These are phyloP conservation scores for Apteryx owenii DNA, from an alignment of 2,113 vertebrate genomes.

Conservation along the genomic window DNA sequence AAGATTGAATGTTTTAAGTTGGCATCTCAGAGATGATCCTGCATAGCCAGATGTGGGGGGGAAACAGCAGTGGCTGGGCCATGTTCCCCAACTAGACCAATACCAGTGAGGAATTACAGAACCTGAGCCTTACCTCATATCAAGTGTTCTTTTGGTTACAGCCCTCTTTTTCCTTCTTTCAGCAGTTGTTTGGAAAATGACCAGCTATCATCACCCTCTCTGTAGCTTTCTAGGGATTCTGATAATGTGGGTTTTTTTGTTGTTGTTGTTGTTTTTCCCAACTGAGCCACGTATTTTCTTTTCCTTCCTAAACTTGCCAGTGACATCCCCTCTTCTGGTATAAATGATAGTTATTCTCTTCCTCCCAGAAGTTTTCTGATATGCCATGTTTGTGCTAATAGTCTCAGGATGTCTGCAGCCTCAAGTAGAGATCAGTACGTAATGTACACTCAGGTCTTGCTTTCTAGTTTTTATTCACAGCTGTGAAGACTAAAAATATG, in stretches of 20 bases:
- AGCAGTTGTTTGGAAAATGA: not conserved
- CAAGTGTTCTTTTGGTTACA: not conserved
- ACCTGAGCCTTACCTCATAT: not conserved
- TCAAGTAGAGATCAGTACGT: not conserved
- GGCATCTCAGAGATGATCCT: not conserved
- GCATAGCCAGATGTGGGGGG: not conserved
- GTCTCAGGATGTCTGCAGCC: not conserved
- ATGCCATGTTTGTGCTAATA: not conserved
- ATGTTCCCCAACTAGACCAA: not conserved
- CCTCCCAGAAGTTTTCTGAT: not conserved
- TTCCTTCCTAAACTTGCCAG: no score
- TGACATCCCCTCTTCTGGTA: no score
- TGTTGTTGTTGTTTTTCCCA: not conserved
- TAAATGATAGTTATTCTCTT: no score
- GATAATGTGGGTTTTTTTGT: rapidly evolving
- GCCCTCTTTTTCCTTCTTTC: not conserved
- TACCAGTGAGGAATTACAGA: not conserved
- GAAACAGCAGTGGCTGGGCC: not conserved
- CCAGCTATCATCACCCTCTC: not conserved
- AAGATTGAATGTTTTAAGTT: not conserved
- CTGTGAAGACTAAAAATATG: rapidly evolving
- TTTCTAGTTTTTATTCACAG: not conserved
- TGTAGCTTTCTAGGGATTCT: not conserved
- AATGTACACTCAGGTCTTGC: not conserved
- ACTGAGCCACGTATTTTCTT: not conserved